Conservation (phyloP, 35 echinoderm and acorn worm species). For the Apostichopus californicus region DNA sequence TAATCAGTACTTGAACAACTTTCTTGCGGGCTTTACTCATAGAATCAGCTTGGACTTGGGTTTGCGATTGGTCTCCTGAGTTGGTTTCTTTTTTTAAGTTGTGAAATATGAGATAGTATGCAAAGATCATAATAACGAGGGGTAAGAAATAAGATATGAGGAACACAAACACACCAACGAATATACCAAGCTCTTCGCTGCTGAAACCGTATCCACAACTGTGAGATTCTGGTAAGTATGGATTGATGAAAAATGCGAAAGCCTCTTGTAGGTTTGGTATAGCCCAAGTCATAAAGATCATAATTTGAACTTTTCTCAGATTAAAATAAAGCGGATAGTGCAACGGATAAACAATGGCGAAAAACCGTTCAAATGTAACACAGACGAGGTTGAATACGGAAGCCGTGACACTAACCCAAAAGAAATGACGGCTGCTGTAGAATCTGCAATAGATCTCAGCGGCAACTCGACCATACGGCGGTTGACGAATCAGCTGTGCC, state of each 20-base stretch:
- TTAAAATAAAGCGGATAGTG: constrained; percentile 81
- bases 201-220: constrained; percentile 65
- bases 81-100: constrained; percentile 66
- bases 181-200: constrained; percentile 24
- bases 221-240: constrained; percentile 41
- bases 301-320: constrained; percentile 56
- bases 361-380: constrained; percentile 87
- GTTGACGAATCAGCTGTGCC: constrained; percentile 7
- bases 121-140: constrained; percentile 84
- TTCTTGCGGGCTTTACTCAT: constrained; percentile 75
- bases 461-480: constrained; percentile 28
- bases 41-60: constrained; percentile 55
- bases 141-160: constrained; percentile 88
- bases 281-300: constrained; percentile 71
- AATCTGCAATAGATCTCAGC: constrained; percentile 85
- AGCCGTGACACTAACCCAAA: constrained; percentile 93
- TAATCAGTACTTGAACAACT: constrained; percentile 81
- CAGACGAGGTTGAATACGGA: constrained; percentile 94
- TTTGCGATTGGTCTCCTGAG: background rate
- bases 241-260: constrained; percentile 83
- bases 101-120: constrained; percentile 73
- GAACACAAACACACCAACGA: constrained; percentile 78
- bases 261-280: constrained; percentile 71
- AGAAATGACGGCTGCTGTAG: constrained; percentile 73
- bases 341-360: constrained; percentile 84